Percentiles rank a stretch among this genome's conserved stretches.
Evolutionary conservation across 2,888 invertebrate genomes (phyloP).

Genomic region (Tetranychus truncatus): DNA sequence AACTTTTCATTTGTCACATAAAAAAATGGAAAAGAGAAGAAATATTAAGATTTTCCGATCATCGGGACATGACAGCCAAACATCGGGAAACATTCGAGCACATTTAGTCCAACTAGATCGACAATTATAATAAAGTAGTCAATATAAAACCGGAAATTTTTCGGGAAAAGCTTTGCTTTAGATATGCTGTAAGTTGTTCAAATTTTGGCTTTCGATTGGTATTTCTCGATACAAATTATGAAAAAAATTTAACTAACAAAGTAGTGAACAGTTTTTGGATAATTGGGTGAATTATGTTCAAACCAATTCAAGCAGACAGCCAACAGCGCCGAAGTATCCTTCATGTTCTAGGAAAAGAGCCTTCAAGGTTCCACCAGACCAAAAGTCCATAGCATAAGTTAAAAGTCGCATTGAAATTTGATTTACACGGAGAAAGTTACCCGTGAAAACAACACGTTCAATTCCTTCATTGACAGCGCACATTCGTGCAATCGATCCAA

Average conservation of each 20-base stretch:
- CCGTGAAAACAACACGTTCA: conserved; percentile 67
- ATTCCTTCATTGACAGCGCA: conserved; percentile 66
- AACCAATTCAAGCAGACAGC: conserved; percentile 53
- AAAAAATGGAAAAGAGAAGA: no score
- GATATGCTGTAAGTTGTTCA: no score
- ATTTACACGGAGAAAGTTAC: conserved; percentile 90
- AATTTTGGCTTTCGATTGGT: no score
- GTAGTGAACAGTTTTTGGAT: not conserved
- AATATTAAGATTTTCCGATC: no score
- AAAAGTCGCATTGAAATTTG: conserved; percentile 88
- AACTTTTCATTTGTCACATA: no score
- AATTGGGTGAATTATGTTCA: not conserved
- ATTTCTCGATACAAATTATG: not conserved
- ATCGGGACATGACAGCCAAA: no score
- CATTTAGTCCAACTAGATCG: no score
- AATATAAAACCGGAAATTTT: no score
- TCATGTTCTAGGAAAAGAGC: conserved; percentile 93
- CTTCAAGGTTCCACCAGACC: conserved; percentile 88
- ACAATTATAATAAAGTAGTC: no score
- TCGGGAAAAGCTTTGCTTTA: no score
- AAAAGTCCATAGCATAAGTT: conserved; percentile 94
- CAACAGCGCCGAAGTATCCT: conserved; percentile 81
- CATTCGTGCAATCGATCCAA: conserved; percentile 88
- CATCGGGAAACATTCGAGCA: no score
- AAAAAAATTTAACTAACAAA: not conserved